phyloP scores from a whole-genome alignment of 2,888 invertebrate species.

The Argyresthia goedartella region DNA sequence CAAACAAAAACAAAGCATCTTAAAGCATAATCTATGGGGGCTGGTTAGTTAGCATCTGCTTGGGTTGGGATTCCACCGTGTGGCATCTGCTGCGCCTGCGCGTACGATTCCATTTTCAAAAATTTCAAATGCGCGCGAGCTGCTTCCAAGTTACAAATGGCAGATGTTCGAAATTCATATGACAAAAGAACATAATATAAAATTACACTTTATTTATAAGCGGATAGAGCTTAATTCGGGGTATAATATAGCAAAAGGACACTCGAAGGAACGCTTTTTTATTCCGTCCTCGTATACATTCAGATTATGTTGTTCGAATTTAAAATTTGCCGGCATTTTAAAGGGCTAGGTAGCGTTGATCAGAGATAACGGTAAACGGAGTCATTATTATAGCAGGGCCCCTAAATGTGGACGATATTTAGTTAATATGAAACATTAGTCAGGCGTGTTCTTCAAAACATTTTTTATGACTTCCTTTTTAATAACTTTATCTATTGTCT shows the following conservation, averaged over 20 bases:
- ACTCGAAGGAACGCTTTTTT: constrained; percentile 18
- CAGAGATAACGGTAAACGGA: constrained; percentile 55
- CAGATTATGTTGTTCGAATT: constrained; percentile 63
- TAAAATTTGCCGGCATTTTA: constrained; percentile 54
- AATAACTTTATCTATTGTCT: constrained; percentile 28
- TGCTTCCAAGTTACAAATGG: constrained; percentile 36
- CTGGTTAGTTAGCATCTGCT: constrained; percentile 61
- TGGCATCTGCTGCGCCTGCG: constrained; percentile 60
- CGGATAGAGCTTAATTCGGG: not conserved
- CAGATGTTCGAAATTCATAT: constrained; percentile 45
- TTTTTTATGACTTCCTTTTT: constrained; percentile 49
- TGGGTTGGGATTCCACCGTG: constrained; percentile 58
- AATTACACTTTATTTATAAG: no score
- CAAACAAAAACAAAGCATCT: constrained; percentile 54
- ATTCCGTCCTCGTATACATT: constrained; percentile 26
- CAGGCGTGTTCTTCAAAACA: constrained; percentile 33
- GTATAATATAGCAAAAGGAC: not conserved
- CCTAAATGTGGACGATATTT: constrained; percentile 38
- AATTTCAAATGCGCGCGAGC: constrained; percentile 60
- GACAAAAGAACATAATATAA: not conserved
- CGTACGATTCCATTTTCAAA: constrained; percentile 45
- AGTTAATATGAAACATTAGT: constrained; percentile 50
- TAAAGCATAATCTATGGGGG: constrained; percentile 41
- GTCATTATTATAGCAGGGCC: constrained; percentile 52
- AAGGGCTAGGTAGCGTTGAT: constrained; percentile 45